These are phyloP conservation scores for Pocota personata DNA, from an alignment of 2,888 invertebrate species.

Conservation along the genomic window DNA sequence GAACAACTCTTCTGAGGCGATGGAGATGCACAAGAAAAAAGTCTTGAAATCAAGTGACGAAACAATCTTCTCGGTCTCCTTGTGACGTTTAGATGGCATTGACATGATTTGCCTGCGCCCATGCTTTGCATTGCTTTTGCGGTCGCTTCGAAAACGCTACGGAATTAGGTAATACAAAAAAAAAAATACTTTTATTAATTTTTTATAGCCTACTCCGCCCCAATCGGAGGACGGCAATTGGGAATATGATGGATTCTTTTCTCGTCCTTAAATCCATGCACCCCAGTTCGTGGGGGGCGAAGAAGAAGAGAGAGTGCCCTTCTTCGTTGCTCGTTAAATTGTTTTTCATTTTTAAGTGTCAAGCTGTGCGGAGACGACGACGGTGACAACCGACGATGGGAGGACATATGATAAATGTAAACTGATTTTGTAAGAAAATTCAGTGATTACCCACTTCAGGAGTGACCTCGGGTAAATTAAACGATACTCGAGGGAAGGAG, in stretches of 20 bases:
- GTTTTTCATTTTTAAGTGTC: constrained; percentile 50
- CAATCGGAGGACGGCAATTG: constrained; percentile 11
- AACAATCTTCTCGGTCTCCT: constrained; percentile 43
- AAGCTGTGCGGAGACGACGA: constrained; percentile 39
- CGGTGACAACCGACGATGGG: neutral
- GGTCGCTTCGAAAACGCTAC: neutral
- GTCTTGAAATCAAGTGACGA: constrained; percentile 43
- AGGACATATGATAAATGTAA: constrained; percentile 58
- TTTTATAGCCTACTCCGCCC: constrained; percentile 11
- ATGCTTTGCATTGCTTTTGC: too few relatives aligned
- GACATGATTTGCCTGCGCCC: constrained; percentile 26
- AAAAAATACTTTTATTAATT: constrained; percentile 27
- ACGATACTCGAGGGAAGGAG: constrained; percentile 8
- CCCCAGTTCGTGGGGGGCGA: neutral
- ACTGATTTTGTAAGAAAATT: constrained; percentile 58
- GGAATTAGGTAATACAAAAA: constrained; percentile 6
- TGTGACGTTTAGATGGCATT: constrained; percentile 55
- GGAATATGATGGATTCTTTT: constrained; percentile 26
- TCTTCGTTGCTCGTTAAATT: constrained; percentile 38
- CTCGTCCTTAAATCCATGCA: neutral
- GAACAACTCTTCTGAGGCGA: constrained; percentile 25
- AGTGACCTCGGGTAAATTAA: constrained; percentile 61
- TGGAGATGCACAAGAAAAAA: constrained; percentile 44
- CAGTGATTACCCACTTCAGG: constrained; percentile 52
- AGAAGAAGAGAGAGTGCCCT: neutral